phyloP scores from a whole-genome alignment of 2,888 invertebrate genomes.

The Seladonia tumulorum region DNA sequence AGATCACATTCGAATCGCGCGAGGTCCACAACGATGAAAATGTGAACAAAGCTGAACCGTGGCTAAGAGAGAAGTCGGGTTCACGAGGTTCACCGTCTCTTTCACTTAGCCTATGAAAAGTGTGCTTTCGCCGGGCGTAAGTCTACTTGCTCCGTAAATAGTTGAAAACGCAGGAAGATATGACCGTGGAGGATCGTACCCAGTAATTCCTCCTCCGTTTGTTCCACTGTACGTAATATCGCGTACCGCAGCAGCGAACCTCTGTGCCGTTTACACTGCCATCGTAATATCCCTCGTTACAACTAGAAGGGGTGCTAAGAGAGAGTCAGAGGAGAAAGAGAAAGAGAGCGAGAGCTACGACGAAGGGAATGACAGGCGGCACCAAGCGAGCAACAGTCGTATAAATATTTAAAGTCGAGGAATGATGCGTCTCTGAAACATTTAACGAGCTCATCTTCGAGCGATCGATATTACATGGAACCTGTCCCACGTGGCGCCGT shows the following conservation, averaged over 20 bases:
- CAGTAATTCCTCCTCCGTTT: conserved; percentile 7
- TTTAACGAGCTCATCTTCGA: conserved; percentile 3
- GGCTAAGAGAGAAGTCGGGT: neutral
- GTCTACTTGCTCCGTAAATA: neutral
- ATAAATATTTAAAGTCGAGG: conserved; percentile 10
- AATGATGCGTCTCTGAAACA: neutral
- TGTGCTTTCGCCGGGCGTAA: neutral
- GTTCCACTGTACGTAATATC: conserved; percentile 13
- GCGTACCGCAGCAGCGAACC: neutral
- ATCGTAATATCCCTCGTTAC: conserved; percentile 18
- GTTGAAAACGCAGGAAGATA: neutral
- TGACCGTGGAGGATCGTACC: neutral
- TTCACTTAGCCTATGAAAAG: neutral
- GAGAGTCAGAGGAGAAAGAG: neutral
- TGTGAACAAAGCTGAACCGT: neutral
- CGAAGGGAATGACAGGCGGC: neutral
- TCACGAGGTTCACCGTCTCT: neutral
- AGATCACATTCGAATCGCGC: neutral
- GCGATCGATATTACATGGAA: neutral
- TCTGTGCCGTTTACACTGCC: neutral
- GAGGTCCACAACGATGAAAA: neutral
- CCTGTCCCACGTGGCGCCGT: neutral
- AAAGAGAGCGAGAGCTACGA: neutral
- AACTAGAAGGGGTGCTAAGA: neutral
- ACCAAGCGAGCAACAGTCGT: neutral